Percentiles rank a stretch among this genome's conserved stretches.
Conservation (phyloP, 2,888 invertebrate species). For the Gortyna flavago region DNA sequence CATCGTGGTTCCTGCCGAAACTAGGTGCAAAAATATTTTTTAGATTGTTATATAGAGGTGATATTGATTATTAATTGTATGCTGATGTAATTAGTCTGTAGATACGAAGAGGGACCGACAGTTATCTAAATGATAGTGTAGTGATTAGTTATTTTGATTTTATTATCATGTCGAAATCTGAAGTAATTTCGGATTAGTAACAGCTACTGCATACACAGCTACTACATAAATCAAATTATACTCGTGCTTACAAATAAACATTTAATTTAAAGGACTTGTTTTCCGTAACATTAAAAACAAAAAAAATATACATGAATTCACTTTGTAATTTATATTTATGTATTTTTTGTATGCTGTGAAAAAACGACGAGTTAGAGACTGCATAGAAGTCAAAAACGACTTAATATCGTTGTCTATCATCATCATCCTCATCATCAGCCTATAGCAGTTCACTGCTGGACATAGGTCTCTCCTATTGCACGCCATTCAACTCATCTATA, state of each 20-base stretch:
- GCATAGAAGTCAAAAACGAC: background rate
- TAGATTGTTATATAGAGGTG: slow-evolving; percentile 34
- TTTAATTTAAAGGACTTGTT: background rate
- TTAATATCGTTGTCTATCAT: background rate
- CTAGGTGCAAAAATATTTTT: slow-evolving; percentile 17
- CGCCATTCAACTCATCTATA: too few species aligned
- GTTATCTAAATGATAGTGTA: slow-evolving; percentile 26
- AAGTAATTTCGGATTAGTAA: slow-evolving; percentile 15
- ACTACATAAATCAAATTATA: background rate
- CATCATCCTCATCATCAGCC: too few species aligned
- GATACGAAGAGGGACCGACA: slow-evolving; percentile 6
- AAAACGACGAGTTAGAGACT: background rate
- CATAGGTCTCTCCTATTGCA: too few species aligned
- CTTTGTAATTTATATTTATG: background rate
- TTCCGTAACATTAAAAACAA: background rate
- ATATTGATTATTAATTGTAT: slow-evolving; percentile 18
- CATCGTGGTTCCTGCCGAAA: slow-evolving; percentile 44
- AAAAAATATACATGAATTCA: too few species aligned
- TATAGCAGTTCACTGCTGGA: too few species aligned
- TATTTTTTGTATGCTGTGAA: background rate
- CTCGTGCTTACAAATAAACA: too few species aligned
- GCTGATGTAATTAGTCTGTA: slow-evolving; percentile 21
- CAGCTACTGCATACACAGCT: slow-evolving; percentile 18
- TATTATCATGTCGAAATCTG: slow-evolving; percentile 30
- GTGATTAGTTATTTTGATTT: slow-evolving; percentile 31